phyloP scores from a whole-genome alignment of 2,888 invertebrate genomes.

The Epinotia brunnichana region DNA sequence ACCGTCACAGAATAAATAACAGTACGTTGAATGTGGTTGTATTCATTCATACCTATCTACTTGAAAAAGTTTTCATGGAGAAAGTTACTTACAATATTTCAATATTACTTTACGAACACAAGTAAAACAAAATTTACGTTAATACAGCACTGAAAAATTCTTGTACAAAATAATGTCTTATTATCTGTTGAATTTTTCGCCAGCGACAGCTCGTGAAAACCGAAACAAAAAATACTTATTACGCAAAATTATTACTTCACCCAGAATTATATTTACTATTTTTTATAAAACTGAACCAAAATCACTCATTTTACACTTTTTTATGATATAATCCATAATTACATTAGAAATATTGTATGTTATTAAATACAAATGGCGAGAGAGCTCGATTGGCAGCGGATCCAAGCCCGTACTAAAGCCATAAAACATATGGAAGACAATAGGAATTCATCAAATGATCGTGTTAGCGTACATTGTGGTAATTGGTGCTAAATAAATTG shows the following conservation, averaged over 20 bases:
- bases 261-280: not conserved
- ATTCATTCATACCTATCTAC: too few relatives aligned
- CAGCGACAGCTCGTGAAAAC: too few relatives aligned
- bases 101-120: too few relatives aligned
- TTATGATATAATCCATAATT: not conserved
- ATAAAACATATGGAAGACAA: constrained; percentile 18
- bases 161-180: too few relatives aligned
- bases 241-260: too few relatives aligned
- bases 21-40: too few relatives aligned
- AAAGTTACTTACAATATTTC: too few relatives aligned
- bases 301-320: not conserved
- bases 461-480: constrained; percentile 17
- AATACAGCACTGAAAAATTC: too few relatives aligned
- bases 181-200: not conserved
- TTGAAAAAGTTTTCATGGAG: too few relatives aligned
- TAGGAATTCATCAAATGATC: constrained; percentile 15
- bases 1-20: too few relatives aligned
- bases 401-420: constrained; percentile 16
- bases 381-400: not conserved
- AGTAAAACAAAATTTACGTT: too few relatives aligned
- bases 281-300: not conserved
- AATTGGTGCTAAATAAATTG: constrained; percentile 27
- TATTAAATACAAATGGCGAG: constrained; percentile 3
- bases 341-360: not conserved
- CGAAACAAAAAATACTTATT: too few relatives aligned